Base-by-base conservation (phyloP, 2,888 invertebrate genomes). In the Tyria jacobaeae region DNA sequence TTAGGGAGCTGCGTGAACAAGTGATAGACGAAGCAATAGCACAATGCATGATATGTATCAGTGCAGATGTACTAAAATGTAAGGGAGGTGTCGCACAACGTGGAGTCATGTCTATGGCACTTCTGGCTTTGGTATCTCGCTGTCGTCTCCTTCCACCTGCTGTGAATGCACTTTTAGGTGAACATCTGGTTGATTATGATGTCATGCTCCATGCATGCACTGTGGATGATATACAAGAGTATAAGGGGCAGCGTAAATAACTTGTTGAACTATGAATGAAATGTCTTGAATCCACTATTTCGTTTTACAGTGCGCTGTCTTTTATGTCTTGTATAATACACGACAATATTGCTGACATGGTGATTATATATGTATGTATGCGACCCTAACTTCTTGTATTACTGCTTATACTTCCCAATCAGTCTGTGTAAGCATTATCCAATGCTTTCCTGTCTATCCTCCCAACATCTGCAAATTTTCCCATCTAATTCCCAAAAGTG, bases 51-150 rank as follows among this genome's bases (percentile, higher is more conserved):
- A 39, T 27, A 7, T 54, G 27, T 41, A 21, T 14, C 25, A 48
- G 34, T 48, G 66, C 54, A 67, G n/a, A 31, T 60, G 27, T 25
- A 41, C 25, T 54, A 41, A 15, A 54, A 54, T 54, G 53, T 25
- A 27, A 27, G 27, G 10, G 27, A 53, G 53, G 41, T 34, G 53
- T 39, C 25, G 24, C 39, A 15, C 53, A 27, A 27, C 53, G 53
- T 27, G n/a, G 27, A 41, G 39, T 25, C 12, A 37, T 34, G 35
- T 5, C 25, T 37, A 54, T 54, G 25, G 39, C 4, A 39, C n/a
- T n/a, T n/a, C n/a, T n/a, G n/a, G 39, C 12, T 2, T 14, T 41
- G 41, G 12, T 25, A 12, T n/a, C 27, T 54, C 39, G 39, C 39
- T 41, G 39, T n/a, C 41, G 9, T 41, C 34, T 37, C 31, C 6